Evolutionary conservation across 2,888 invertebrate species (phyloP), one percentile per base, ranked within the genome.

Genomic region (Meiosimyza platycephala): DNA sequence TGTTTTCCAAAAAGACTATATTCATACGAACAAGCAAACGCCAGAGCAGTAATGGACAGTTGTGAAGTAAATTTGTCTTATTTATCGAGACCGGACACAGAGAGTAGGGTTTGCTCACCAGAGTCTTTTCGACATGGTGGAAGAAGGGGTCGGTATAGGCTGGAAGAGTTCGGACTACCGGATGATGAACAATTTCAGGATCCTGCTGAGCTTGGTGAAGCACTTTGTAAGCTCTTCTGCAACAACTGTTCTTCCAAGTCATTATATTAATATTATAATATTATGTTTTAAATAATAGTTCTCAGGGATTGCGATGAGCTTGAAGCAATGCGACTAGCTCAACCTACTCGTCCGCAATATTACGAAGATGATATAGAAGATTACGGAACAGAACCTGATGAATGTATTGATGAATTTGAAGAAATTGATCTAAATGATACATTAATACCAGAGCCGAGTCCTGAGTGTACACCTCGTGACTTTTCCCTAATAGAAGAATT

Each of bases 141-240:
- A 2, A 72, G 52, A 48, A 40, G 50, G 3, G 62, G 71, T 50
- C 74, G 71, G 18, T 78, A 80, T 72, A 69, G 67, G 33, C 71
- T 74, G 0, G 74, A 76, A 52, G 77, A 80, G 54, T 80, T 79
- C 71, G 78, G 74, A 18, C 65, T 79, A 1, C 16, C 68, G 1
- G 74, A 66, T 65, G 65, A 70, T 33, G 79, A 80, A 65, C 60
- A 71, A 47, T 81, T 79, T 33, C 72, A 68, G 40, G 77, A 77
- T 62, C 76, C 80, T n/a, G 73, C 71, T n/a, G 57, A 72, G 52
- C 72, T 76, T 70, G 71, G 71, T 13, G 65, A 72, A 59, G 22
- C 74, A 12, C 16, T 65, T 55, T 76, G 77, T 77, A 74, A 74
- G 77, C 3, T 28, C 28, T 28, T 28, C 3, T 40, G 40, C 40